These are phyloP conservation scores for Rhynchomys soricoides DNA, from an alignment of 2,113 vertebrate genomes.

Conservation along the genomic window DNA sequence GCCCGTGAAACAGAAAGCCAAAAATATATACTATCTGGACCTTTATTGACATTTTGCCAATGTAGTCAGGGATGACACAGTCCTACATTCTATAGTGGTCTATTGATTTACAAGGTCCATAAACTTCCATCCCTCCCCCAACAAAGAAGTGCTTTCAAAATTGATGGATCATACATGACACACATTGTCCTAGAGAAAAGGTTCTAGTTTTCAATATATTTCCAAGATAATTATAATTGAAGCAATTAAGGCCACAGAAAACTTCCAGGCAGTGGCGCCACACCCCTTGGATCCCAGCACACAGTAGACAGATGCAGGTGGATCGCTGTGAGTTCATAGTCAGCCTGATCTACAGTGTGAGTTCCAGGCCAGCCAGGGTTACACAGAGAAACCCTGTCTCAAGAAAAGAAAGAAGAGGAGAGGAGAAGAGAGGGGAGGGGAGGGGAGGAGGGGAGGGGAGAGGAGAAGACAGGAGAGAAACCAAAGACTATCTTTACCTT, in stretches of 20 bases:
- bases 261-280: background rate
- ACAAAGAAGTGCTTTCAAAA: slow-evolving; percentile 22
- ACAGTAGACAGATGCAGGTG: background rate
- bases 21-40: background rate
- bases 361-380: background rate
- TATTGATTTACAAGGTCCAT: background rate
- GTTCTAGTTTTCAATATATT: slow-evolving; percentile 28
- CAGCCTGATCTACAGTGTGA: background rate
- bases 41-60: background rate
- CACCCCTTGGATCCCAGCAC: background rate
- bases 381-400: background rate
- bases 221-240: background rate
- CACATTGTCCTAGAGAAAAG: slow-evolving; percentile 26
- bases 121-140: background rate
- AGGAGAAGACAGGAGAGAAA: background rate
- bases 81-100: background rate
- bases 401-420: background rate
- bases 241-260: background rate
- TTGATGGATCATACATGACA: background rate
- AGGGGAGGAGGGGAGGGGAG: no score
- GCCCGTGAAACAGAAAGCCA: background rate
- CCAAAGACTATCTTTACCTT: background rate
- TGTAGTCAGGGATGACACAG: background rate
- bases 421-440: no score
- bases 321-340: background rate